Base-by-base conservation (phyloP, 2,888 invertebrate species). In the Neoitamus cyanurus region DNA sequence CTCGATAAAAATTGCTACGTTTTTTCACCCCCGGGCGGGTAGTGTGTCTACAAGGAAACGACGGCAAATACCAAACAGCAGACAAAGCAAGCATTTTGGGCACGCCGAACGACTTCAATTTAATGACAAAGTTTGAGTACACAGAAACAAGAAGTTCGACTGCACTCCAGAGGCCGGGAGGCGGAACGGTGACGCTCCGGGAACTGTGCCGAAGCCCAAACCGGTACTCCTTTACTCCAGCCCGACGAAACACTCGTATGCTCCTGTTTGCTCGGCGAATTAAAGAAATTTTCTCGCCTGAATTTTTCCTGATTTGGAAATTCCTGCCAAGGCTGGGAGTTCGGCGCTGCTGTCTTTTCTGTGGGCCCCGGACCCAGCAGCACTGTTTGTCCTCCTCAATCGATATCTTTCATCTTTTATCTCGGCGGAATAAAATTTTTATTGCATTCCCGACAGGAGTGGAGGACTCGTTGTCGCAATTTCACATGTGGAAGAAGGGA, bases 321-420 rank as follows among this genome's bases (percentile, higher is more conserved):
- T 77, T 42, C 20, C 25, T 15, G 58, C 20, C 58, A 58, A 58
- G 20, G 48, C 48, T 48, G 15, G 3, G 3, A 4, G 5, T 48
- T 3, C 48, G 48, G 2, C 20, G 42, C n/a, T 46, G n/a, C 25
- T 58, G 25, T 58, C 0, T 58, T 58, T 25, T 58, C 25, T 25
- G 25, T 25, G 25, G 58, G 58, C 30, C n/a, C 31, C 46, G 42
- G n/a, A 7, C 36, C 36, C 30, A 20, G n/a, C 28, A 46, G 37
- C 28, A 46, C 13, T 46, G 58, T 77, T 77, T 30, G 30, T 46
- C n/a, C n/a, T 46, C 46, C 30, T 46, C 46, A 46, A 46, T 46
- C 46, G 77, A 77, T 77, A 77, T 77, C 42, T 46, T 34, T 77
- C 77, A 77, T 77, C 77, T 77, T 46, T 46, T 77, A 46, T 77